phyloP scores from a whole-genome alignment of 2,888 invertebrate species.

The Caenorhabditis zanzibari region DNA sequence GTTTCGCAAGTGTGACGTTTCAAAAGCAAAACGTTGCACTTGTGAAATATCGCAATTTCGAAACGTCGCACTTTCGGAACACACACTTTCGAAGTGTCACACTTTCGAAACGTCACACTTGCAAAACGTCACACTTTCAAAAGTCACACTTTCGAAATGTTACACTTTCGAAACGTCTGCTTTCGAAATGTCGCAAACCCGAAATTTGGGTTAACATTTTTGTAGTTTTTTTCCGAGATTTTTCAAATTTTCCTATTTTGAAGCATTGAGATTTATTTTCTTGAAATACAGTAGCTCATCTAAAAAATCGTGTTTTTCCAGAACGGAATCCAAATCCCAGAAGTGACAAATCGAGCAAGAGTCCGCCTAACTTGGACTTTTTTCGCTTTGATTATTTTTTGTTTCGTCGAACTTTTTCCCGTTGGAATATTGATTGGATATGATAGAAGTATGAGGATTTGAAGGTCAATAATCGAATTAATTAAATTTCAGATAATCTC shows the following conservation, averaged over 20 bases:
- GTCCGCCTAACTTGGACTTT: conserved; percentile 50
- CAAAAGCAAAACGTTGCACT: too few relatives aligned
- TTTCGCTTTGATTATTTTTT: conserved; percentile 29
- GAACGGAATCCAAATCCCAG: conserved; percentile 35
- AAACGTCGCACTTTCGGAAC: too few relatives aligned
- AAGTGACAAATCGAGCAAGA: conserved; percentile 21
- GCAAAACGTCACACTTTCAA: too few relatives aligned
- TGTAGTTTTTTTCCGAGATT: not conserved
- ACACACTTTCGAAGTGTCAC: too few relatives aligned
- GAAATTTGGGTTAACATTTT: too few relatives aligned
- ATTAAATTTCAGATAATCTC: conserved; percentile 19
- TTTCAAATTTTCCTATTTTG: not conserved
- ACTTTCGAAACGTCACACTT: too few relatives aligned
- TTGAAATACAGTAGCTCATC: not conserved
- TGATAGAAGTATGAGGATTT: conserved; percentile 1
- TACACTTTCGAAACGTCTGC: too few relatives aligned
- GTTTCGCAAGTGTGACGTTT: too few relatives aligned
- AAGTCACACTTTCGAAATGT: too few relatives aligned
- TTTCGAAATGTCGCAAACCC: too few relatives aligned
- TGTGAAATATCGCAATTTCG: too few relatives aligned
- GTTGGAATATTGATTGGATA: conserved; percentile 37
- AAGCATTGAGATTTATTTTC: not conserved
- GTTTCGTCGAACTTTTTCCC: conserved; percentile 40
- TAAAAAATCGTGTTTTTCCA: not conserved
- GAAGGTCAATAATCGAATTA: not conserved